Evolutionary conservation across 2,888 invertebrate species (phyloP), one percentile per base, ranked within the genome.

Genomic region (Barypeithes pellucidus): DNA sequence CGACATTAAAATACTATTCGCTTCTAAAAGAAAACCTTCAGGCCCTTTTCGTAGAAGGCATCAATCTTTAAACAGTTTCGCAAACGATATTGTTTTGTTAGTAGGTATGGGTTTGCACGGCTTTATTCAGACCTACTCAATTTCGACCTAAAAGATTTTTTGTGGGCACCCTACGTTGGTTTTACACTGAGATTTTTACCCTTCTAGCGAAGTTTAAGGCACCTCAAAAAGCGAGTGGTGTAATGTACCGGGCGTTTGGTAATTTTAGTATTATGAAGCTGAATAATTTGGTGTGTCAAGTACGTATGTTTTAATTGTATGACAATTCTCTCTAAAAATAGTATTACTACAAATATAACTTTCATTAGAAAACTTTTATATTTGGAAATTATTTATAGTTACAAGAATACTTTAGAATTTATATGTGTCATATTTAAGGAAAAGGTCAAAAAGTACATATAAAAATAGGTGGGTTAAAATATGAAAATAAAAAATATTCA

Each of bases 101-200:
- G 39, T 29, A 29, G 29, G 29, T n/a, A 39, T 39, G 39, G 39
- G 39, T 39, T n/a, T n/a, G 39, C n/a, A n/a, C n/a, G n/a, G 39
- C 39, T n/a, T 39, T 39, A 39, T 39, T n/a, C n/a, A 39, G 39
- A 12, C 39, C 39, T 39, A 39, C 39, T 39, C 39, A 3, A 39
- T 39, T 39, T 39, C n/a, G n/a, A 39, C 39, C 39, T 39, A 39
- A 39, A 39, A 39, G 39, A 39, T 39, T 39, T 39, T 39, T 39
- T 39, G 39, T 39, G 39, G 39, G 12, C 39, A 39, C 39, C 39
- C 39, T n/a, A 39, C 36, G 36, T 36, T 36, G 39, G 39, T 39
- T 39, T 39, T 39, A n/a, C 39, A 11, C n/a, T 39, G n/a, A 39
- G 39, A 39, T n/a, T 39, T 39, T 39, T 45, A 45, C 45, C 14